Conservation (phyloP, 2,797 vertebrate species). For the Esox lucius region DNA sequence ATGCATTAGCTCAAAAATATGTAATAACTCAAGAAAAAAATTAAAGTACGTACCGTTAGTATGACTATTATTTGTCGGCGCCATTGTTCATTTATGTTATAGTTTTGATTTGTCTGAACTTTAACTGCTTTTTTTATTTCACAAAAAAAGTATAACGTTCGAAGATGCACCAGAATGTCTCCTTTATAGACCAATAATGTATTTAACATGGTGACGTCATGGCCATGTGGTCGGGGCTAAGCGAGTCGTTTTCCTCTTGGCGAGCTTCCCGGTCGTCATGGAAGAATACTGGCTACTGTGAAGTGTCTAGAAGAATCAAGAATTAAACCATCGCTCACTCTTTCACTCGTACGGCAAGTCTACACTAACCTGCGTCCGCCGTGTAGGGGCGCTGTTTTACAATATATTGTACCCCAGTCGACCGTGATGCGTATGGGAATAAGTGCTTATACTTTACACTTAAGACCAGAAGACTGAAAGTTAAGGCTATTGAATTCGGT, state of each 20-base stretch:
- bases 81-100: neutral
- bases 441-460: neutral
- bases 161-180: neutral
- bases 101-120: neutral
- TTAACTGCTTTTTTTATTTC: neutral
- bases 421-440: neutral
- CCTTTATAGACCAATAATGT: neutral
- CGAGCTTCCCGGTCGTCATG: neutral
- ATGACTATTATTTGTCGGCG: constrained; percentile 1
- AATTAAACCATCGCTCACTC: neutral
- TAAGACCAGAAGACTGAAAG: neutral
- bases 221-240: neutral
- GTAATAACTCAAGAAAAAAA: neutral
- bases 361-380: neutral
- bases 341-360: neutral
- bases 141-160: neutral
- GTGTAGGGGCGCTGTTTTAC: neutral
- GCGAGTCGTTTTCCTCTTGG: neutral
- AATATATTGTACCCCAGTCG: neutral
- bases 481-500: neutral
- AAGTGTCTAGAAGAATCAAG: neutral
- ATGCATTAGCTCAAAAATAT: neutral
- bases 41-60: neutral
- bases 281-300: neutral
- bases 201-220: neutral